phyloP scores from a whole-genome alignment of 35 echinoderm and acorn worm genomes.

The Diadema setosum region DNA sequence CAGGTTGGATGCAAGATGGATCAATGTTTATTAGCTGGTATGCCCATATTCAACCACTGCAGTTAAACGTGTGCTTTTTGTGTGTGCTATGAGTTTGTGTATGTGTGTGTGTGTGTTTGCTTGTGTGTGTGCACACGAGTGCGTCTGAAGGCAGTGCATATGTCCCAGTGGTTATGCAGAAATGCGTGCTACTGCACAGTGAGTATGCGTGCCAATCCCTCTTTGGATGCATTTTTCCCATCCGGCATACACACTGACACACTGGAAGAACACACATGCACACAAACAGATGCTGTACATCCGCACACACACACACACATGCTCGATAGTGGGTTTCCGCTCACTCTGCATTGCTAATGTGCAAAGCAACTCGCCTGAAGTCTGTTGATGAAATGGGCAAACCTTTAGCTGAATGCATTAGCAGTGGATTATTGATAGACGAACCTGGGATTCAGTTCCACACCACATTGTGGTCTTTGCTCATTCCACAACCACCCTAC shows the following conservation, averaged over 20 bases:
- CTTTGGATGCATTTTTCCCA: too few species aligned
- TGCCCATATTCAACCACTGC: too few species aligned
- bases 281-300: too few species aligned
- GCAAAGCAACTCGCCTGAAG: too few species aligned
- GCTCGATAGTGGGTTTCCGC: too few species aligned
- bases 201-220: too few species aligned
- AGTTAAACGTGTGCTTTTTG: neutral
- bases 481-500: neutral
- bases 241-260: too few species aligned
- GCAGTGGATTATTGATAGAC: neutral
- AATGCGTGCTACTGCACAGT: neutral
- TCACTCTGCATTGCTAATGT: too few species aligned
- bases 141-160: neutral
- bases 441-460: neutral
- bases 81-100: neutral
- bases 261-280: too few species aligned
- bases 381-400: too few species aligned
- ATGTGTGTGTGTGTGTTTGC: neutral
- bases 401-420: neutral
- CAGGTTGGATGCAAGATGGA: neutral
- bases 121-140: neutral
- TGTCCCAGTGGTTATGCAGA: neutral
- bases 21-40: constrained; percentile 16
- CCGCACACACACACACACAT: too few species aligned
- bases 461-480: neutral